Conservation (phyloP, 2,797 vertebrate genomes). For the Iguana delicatissima region DNA sequence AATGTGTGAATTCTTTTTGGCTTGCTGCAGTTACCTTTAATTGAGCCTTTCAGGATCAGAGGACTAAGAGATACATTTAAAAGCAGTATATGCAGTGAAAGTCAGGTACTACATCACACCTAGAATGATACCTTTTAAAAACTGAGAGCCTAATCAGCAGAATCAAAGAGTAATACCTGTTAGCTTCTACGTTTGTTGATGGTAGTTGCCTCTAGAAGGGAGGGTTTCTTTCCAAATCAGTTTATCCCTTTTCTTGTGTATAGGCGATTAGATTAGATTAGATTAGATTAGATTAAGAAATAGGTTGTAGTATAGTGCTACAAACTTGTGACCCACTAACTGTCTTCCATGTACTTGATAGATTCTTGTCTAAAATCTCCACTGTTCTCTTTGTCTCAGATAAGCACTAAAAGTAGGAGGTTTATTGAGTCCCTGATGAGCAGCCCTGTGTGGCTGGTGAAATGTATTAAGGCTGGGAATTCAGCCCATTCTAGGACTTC, state of each 20-base stretch:
- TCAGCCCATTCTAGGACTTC: background rate
- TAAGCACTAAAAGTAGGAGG: background rate
- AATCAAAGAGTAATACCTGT: background rate
- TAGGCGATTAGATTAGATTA: too few species aligned
- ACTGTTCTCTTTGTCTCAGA: background rate
- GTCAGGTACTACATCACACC: background rate
- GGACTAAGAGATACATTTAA: background rate
- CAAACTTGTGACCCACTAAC: background rate
- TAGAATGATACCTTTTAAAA: constrained; percentile 13
- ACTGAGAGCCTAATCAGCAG: background rate
- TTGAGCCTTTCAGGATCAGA: constrained; percentile 5
- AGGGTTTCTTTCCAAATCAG: background rate
- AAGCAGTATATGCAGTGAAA: background rate
- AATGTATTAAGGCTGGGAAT: background rate
- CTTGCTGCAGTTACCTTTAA: constrained; percentile 16
- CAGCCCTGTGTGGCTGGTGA: background rate
- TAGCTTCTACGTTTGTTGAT: background rate
- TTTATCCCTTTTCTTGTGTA: background rate
- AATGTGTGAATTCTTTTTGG: constrained; percentile 1
- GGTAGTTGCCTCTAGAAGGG: background rate
- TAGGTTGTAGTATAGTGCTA: background rate
- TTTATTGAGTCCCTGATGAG: background rate
- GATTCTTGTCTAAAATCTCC: background rate
- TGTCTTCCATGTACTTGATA: background rate
- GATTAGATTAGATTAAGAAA: background rate